Evolutionary conservation across 1,140 invertebrate species (phyloP).

Genomic region (Coelopa frigida): DNA sequence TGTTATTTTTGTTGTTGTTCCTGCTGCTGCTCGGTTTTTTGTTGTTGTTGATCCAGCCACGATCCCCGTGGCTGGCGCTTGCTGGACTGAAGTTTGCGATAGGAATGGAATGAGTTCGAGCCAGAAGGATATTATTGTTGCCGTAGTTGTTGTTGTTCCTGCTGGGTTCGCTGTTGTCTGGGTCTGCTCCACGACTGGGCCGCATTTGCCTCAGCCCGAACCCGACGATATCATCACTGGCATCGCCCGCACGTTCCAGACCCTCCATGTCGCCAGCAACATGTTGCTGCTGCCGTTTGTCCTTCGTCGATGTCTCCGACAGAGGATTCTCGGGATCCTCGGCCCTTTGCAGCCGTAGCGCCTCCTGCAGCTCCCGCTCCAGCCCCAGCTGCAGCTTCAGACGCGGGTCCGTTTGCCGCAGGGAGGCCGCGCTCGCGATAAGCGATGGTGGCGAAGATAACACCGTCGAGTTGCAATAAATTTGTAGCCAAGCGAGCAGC

Average conservation of each 20-base stretch:
- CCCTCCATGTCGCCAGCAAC: neutral
- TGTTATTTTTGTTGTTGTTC: constrained; percentile 12
- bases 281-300: neutral
- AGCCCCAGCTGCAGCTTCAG: neutral
- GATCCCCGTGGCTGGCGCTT: constrained; percentile 19
- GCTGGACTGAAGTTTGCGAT: too few species aligned
- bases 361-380: neutral
- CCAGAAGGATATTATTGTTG: neutral
- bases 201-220: constrained; percentile 6
- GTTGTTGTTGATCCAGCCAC: neutral
- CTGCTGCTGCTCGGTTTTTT: neutral
- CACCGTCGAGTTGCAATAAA: constrained; percentile 39
- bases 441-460: constrained; percentile 45
- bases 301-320: neutral
- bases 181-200: neutral
- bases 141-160: constrained; percentile 12
- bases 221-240: constrained; percentile 9
- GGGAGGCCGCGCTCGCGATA: constrained; percentile 40
- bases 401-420: constrained; percentile 18
- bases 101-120: too few species aligned
- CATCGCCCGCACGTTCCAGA: constrained; percentile 5
- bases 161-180: constrained; percentile 17
- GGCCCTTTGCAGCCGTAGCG: neutral
- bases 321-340: neutral
- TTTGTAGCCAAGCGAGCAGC: constrained; percentile 36